phyloP scores from a whole-genome alignment of 2,888 invertebrate species.

The Papilio protenor region DNA sequence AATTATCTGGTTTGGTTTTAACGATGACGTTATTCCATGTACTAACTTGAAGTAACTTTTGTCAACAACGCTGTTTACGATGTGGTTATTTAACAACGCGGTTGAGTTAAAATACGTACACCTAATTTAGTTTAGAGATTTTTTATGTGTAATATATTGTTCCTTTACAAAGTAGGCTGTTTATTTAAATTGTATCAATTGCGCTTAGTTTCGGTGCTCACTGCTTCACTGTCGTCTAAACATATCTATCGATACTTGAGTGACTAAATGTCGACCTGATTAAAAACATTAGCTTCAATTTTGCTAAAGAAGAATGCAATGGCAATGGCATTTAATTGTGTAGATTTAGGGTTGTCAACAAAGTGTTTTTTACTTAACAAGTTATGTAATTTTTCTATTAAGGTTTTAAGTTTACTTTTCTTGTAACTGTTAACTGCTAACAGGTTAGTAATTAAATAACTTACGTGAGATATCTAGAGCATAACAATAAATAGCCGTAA shows the following conservation, averaged over 20 bases:
- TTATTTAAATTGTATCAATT: not conserved
- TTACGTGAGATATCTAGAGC: no score
- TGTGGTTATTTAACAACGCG: not conserved
- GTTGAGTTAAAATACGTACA: not conserved
- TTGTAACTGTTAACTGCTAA: not conserved
- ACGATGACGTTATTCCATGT: not conserved
- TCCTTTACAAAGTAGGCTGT: not conserved
- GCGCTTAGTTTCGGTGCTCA: not conserved
- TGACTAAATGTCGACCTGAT: not conserved
- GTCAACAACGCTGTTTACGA: not conserved
- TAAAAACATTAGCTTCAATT: not conserved
- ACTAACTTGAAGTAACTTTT: not conserved
- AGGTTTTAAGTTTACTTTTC: not conserved
- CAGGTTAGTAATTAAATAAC: no score
- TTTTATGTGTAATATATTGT: not conserved
- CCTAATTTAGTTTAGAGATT: not conserved
- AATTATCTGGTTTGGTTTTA: not conserved
- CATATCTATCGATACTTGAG: not conserved
- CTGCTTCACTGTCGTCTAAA: not conserved
- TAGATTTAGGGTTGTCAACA: constrained; percentile 11
- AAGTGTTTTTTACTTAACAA: not conserved
- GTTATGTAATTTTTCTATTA: not conserved
- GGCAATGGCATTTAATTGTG: not conserved
- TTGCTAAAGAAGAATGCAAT: not conserved
- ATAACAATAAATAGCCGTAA: no score